A percentile compares a stretch with the other conserved stretches of the same genome.
These are phyloP conservation scores for Ctenopoma kingsleyae DNA, from an alignment of 2,797 vertebrate genomes.

Conservation along the genomic window DNA sequence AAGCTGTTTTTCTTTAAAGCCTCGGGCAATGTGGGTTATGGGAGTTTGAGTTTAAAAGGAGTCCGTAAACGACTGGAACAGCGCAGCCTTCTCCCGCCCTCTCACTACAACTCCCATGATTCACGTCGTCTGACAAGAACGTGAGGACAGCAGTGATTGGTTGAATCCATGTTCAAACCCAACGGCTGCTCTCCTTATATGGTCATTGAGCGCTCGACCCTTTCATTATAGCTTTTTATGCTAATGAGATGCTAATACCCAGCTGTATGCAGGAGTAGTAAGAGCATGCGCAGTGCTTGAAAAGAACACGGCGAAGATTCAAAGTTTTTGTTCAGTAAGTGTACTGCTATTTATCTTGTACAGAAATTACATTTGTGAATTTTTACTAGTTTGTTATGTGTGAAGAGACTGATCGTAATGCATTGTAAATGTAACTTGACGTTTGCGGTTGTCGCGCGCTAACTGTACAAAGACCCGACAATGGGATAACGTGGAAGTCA, in stretches of 20 bases:
- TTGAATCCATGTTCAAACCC: slow-evolving; percentile 75
- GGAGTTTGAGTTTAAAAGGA: slow-evolving; percentile 62
- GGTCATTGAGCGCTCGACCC: slow-evolving; percentile 61
- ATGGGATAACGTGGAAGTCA: slow-evolving; percentile 82
- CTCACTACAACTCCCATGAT: slow-evolving; percentile 75
- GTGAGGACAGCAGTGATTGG: slow-evolving; percentile 70
- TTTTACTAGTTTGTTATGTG: not conserved
- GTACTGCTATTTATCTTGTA: slow-evolving; percentile 51
- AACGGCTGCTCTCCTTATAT: slow-evolving; percentile 81
- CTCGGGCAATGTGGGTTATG: slow-evolving; percentile 40
- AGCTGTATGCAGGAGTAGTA: slow-evolving; percentile 84
- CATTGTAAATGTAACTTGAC: slow-evolving; percentile 18
- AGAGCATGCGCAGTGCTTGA: slow-evolving; percentile 84
- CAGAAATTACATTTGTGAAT: slow-evolving; percentile 8
- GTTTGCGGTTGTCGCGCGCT: slow-evolving; percentile 13
- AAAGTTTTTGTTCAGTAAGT: slow-evolving; percentile 87
- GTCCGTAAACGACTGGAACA: not conserved
- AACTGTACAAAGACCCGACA: slow-evolving; percentile 71
- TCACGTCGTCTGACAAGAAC: slow-evolving; percentile 39
- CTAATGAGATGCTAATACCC: slow-evolving; percentile 79
- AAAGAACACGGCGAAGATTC: slow-evolving; percentile 82
- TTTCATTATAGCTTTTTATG: slow-evolving; percentile 82
- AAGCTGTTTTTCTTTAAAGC: slow-evolving; percentile 60
- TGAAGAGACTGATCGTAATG: not conserved
- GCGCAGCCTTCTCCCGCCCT: not conserved